Conservation (phyloP, 2,797 vertebrate species). For the Molossus molossus region DNA sequence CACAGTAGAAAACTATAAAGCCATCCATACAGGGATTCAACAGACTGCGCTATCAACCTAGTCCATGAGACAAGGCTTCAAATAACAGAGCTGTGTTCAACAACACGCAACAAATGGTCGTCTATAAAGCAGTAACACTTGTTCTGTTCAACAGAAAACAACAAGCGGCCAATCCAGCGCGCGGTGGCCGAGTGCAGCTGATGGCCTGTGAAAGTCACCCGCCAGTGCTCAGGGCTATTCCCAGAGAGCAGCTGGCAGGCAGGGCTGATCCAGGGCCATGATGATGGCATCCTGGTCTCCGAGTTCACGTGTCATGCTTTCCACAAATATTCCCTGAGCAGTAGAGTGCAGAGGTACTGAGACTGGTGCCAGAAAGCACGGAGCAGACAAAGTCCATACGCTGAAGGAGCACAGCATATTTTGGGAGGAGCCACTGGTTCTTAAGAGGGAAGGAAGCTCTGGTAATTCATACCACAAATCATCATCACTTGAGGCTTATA, state of each 20-base stretch:
- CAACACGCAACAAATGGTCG: neutral
- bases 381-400: neutral
- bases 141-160: conserved; percentile 32
- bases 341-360: neutral
- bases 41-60: neutral
- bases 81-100: conserved; percentile 68
- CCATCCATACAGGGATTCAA: neutral
- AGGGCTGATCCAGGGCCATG: neutral
- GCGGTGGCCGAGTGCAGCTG: neutral
- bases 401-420: neutral
- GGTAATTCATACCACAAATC: neutral
- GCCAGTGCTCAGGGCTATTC: neutral
- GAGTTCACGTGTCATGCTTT: neutral
- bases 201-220: neutral
- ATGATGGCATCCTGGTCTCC: neutral
- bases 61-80: conserved; percentile 70
- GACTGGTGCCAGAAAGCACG: neutral
- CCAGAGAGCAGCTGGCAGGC: neutral
- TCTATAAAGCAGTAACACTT: neutral
- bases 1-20: conserved; percentile 49
- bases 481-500: neutral
- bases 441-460: conserved; percentile 22
- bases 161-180: neutral
- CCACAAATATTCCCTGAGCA: neutral
- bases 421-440: neutral